Percentiles rank a stretch among this genome's conserved stretches.
phyloP scores from a whole-genome alignment of 2,888 invertebrate genomes.

The Microchrysa polita region DNA sequence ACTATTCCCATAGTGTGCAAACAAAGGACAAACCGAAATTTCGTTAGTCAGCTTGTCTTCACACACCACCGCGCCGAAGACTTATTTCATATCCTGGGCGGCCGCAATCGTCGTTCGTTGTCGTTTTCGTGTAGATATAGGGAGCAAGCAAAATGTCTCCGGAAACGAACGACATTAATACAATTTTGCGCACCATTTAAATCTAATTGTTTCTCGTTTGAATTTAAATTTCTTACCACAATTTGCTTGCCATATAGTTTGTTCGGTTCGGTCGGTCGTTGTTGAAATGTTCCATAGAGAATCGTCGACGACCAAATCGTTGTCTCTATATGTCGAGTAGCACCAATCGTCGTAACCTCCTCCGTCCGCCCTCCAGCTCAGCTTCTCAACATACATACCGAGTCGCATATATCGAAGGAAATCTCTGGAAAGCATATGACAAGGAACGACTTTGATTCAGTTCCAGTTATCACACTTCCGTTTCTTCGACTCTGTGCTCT shows the following conservation, averaged over 20 bases:
- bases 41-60: slow-evolving; percentile 41
- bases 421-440: not conserved
- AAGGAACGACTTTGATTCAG: slow-evolving; percentile 35
- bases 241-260: slow-evolving; percentile 48
- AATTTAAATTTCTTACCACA: slow-evolving; percentile 51
- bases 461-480: slow-evolving; percentile 27
- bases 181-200: slow-evolving; percentile 51
- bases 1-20: slow-evolving; percentile 34
- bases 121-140: no score
- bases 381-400: no score
- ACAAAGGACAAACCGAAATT: slow-evolving; percentile 16
- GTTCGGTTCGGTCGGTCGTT: slow-evolving; percentile 48
- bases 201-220: slow-evolving; percentile 51
- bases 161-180: slow-evolving; percentile 49
- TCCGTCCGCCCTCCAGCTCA: not conserved
- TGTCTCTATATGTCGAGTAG: not conserved
- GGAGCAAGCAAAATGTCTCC: slow-evolving; percentile 35
- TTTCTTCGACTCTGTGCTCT: slow-evolving; percentile 29
- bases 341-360: no score
- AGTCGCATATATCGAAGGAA: not conserved
- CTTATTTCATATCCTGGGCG: not conserved
- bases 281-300: slow-evolving; percentile 25
- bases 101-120: no score
- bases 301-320: not conserved
- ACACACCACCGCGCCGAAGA: not conserved